Conservation (phyloP, 2,113 vertebrate species). For the Hucho hucho region DNA sequence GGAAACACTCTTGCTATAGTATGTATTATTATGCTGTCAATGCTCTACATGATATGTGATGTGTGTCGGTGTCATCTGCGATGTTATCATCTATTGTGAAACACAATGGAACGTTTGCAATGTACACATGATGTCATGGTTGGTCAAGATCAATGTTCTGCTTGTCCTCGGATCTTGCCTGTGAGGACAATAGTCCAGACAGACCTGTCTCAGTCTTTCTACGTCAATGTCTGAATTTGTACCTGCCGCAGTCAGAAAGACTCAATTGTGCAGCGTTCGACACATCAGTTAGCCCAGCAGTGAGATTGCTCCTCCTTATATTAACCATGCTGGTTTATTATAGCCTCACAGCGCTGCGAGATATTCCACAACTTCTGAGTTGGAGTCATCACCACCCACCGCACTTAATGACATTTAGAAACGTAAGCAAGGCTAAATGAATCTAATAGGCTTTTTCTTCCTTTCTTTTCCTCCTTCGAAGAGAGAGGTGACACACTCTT, state of each 20-base stretch:
- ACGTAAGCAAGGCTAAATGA: slow-evolving; percentile 54
- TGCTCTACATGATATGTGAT: background rate
- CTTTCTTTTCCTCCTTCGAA: slow-evolving; percentile 48
- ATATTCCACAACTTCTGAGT: slow-evolving; percentile 46
- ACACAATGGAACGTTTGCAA: background rate
- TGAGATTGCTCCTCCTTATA: slow-evolving; percentile 38
- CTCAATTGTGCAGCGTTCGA: slow-evolving; percentile 36
- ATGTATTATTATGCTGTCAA: background rate
- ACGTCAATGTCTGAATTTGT: background rate
- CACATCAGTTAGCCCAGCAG: slow-evolving; percentile 22
- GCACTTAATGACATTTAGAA: slow-evolving; percentile 54
- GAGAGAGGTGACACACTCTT: slow-evolving; percentile 22
- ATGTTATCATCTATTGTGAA: background rate
- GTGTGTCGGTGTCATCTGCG: background rate
- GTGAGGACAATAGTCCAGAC: background rate
- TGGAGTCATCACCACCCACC: background rate
- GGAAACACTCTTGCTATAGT: slow-evolving; percentile 3
- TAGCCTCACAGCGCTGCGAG: slow-evolving; percentile 38
- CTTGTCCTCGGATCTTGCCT: background rate
- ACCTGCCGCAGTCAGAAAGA: slow-evolving; percentile 17
- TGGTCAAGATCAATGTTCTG: background rate
- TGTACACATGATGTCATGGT: background rate
- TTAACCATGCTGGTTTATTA: slow-evolving; percentile 56
- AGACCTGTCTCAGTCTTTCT: slow-evolving; percentile 18
- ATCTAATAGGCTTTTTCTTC: slow-evolving; percentile 49